phyloP scores from a whole-genome alignment of 2,888 invertebrate genomes.

The Arge pagana region DNA sequence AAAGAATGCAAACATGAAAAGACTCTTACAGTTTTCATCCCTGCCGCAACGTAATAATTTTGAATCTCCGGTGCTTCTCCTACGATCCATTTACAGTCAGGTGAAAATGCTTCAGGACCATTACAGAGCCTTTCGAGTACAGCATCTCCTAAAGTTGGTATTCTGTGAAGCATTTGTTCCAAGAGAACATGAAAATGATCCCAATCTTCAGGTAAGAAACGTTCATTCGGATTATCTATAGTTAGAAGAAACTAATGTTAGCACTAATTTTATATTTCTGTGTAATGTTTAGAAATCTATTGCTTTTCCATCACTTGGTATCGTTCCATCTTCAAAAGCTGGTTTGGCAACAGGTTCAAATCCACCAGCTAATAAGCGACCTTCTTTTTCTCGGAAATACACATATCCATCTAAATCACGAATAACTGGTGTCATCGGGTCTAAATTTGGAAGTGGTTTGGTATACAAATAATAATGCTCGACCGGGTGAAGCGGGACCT shows the following conservation, averaged over 20 bases:
- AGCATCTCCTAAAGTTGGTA: slow-evolving; percentile 78
- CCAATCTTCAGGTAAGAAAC: slow-evolving; percentile 87
- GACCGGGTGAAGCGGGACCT: slow-evolving; percentile 85
- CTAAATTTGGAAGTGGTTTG: slow-evolving; percentile 74
- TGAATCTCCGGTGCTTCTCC: slow-evolving; percentile 91
- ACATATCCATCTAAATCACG: slow-evolving; percentile 87
- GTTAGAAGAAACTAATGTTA: slow-evolving; percentile 21
- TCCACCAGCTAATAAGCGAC: slow-evolving; percentile 85
- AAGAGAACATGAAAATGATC: slow-evolving; percentile 92
- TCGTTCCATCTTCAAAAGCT: slow-evolving; percentile 78
- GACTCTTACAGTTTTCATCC: slow-evolving; percentile 85
- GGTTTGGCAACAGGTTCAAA: slow-evolving; percentile 92
- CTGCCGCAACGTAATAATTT: slow-evolving; percentile 76
- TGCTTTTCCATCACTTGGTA: slow-evolving; percentile 61
- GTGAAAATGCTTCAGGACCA: slow-evolving; percentile 93
- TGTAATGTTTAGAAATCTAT: slow-evolving; percentile 1
- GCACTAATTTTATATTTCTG: background rate
- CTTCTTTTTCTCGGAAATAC: slow-evolving; percentile 84
- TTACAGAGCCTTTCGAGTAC: slow-evolving; percentile 82
- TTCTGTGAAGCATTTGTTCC: slow-evolving; percentile 81
- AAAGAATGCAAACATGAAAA: background rate
- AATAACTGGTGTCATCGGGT: slow-evolving; percentile 84
- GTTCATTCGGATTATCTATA: slow-evolving; percentile 65
- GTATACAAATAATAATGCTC: slow-evolving; percentile 94
- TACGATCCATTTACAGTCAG: slow-evolving; percentile 94